phyloP scores from a whole-genome alignment of 2,113 vertebrate species.

The Hippocampus guttulatus region DNA sequence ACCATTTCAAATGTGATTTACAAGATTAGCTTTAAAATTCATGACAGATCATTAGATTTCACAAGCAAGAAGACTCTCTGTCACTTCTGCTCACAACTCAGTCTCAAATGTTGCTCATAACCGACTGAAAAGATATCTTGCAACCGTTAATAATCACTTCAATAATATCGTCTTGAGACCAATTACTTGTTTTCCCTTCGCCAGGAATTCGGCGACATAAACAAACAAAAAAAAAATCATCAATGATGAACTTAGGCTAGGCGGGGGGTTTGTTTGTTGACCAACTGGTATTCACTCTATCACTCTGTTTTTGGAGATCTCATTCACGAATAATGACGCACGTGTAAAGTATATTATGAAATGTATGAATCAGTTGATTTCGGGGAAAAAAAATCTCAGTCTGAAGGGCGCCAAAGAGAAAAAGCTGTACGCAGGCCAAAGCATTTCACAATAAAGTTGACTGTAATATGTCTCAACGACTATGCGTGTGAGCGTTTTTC shows the following conservation, averaged over 20 bases:
- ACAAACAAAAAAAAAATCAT: neutral
- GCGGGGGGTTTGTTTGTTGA: neutral
- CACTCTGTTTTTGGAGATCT: neutral
- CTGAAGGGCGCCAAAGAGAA: slow-evolving; percentile 7
- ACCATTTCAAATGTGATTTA: no score
- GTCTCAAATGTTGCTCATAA: no score
- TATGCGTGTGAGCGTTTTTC: slow-evolving; percentile 16
- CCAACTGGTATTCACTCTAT: neutral
- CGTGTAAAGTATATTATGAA: neutral
- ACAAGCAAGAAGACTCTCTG: no score
- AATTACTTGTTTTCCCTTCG: no score
- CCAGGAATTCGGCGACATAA: no score
- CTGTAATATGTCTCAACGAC: slow-evolving; percentile 13
- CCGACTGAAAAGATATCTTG: no score
- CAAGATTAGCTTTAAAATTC: no score
- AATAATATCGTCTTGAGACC: no score
- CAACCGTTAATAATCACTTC: no score
- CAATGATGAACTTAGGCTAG: neutral
- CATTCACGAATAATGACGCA: neutral
- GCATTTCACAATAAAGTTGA: slow-evolving; percentile 36
- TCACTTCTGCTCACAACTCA: no score
- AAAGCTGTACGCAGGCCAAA: slow-evolving; percentile 26
- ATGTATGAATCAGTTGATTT: slow-evolving; percentile 3
- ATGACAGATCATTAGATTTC: no score
- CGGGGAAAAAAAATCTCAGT: slow-evolving; percentile 16